Evolutionary conservation across 2,797 vertebrate genomes (phyloP), one percentile per base, ranked within the genome.

Genomic region (Sebastes kiyomatsui): DNA sequence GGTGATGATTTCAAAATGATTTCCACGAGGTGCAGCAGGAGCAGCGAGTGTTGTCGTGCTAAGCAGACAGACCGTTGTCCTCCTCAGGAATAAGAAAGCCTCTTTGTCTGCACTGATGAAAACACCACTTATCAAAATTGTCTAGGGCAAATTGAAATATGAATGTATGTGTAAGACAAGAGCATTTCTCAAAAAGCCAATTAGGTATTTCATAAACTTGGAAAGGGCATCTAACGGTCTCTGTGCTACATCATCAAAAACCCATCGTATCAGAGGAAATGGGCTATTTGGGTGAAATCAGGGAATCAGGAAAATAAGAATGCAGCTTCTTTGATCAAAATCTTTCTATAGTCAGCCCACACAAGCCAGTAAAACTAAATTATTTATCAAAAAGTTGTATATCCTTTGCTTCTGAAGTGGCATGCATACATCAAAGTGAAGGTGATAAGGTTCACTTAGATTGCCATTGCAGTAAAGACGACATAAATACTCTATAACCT

Each of bases 1-100:
- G 80, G 76, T 93, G 93, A 94, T 87, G 77, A 90, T 91, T 91
- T 88, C 73, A 80, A 88, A 96, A 96, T 95, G 82, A 95, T 89
- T 66, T 93, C 83, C 95, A 95, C 94, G 95, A 95, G 95, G 93
- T 92, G 88, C 82, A 82, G 84, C 80, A 61, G 59, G 69, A 72
- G 79, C 25, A 73, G 74, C 2, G 72, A 69, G 74, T 6, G 66
- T 80, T 11, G 86, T 77, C 9, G 22, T 61, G 85, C 72, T 70
- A 52, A 78, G 86, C 86, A 88, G 82, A 56, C 74, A 72, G 77
- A 58, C 71, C 60, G 81, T 77, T 86, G 85, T 80, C 79, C 46
- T 58, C 28, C 13, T 73, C 11, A 2, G 65, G 61, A 54, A 49
- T 33, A 23, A 23, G 69, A 89, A 72, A 67, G 72, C 58, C 55